These are phyloP conservation scores for Drepana falcataria DNA, from an alignment of 2,888 invertebrate species.

Conservation along the genomic window DNA sequence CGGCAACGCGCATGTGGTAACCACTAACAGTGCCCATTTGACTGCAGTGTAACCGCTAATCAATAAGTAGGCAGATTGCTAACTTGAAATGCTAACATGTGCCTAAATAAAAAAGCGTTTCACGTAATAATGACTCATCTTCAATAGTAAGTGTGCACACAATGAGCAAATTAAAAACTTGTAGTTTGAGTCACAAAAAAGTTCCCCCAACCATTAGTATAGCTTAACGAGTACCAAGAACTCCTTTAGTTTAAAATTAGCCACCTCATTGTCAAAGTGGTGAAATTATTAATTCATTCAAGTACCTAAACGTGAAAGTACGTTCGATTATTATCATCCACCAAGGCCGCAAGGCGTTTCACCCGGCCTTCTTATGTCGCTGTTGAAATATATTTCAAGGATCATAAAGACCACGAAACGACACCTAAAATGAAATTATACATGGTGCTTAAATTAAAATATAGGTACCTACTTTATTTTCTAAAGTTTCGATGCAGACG, in stretches of 20 bases:
- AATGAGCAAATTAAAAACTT: background rate
- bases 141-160: background rate
- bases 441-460: no score
- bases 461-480: no score
- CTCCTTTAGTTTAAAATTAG: background rate
- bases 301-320: background rate
- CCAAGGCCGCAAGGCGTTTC: slow-evolving; percentile 7
- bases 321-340: background rate
- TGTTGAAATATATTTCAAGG: background rate
- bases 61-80: no score
- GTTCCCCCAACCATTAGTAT: background rate
- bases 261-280: background rate
- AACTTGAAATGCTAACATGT: no score
- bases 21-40: no score
- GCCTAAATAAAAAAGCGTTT: background rate
- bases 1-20: no score
- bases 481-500: slow-evolving; percentile 2
- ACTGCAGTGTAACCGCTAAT: no score
- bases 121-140: background rate
- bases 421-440: background rate
- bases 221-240: background rate
- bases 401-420: background rate
- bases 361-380: background rate
- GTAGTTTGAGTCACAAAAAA: background rate
- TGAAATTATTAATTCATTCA: background rate